phyloP scores from a whole-genome alignment of 2,888 invertebrate species.

The Phytoseiulus persimilis region DNA sequence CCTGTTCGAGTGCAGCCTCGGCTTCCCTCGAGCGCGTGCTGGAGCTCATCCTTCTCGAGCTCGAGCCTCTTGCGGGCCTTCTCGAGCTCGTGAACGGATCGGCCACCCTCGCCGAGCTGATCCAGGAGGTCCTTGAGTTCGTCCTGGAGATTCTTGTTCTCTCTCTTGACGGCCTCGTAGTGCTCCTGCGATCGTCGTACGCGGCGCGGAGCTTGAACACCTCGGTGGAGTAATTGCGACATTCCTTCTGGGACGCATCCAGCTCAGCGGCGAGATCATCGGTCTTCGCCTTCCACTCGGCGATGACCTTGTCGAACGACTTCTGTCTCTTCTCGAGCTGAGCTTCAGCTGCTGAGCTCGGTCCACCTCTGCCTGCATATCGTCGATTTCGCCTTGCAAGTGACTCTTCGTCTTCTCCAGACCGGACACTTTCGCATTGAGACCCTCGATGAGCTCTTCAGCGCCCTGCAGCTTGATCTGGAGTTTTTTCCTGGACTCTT shows the following conservation, averaged over 20 bases:
- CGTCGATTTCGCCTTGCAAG: conserved; percentile 56
- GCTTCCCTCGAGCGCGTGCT: conserved; percentile 98
- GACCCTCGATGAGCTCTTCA: conserved; percentile 54
- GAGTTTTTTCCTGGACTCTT: conserved; percentile 67
- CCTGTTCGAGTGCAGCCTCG: conserved; percentile 96
- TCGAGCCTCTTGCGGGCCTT: conserved; percentile 97
- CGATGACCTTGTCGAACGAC: conserved; percentile 98
- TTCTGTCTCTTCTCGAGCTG: conserved; percentile 99
- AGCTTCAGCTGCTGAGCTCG: conserved; percentile 77
- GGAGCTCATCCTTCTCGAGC: conserved; percentile 98
- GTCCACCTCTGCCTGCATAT: conserved; percentile 56
- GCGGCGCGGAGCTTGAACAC: conserved; percentile 95
- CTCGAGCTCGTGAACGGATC: conserved; percentile 98
- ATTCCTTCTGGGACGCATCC: conserved; percentile 97
- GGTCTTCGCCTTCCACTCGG: conserved; percentile 98
- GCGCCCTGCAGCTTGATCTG: conserved; percentile 55
- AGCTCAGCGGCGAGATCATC: conserved; percentile 94
- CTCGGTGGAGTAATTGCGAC: conserved; percentile 98
- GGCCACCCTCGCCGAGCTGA: conserved; percentile 98
- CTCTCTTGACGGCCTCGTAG: conserved; percentile 92
- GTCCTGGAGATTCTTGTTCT: conserved; percentile 99
- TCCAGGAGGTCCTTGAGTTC: conserved; percentile 99
- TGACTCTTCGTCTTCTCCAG: conserved; percentile 56
- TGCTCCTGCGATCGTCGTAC: conserved; percentile 93
- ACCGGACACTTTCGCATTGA: conserved; percentile 54